Evolutionary conservation across 2,888 invertebrate species (phyloP), one percentile per base, ranked within the genome.

Genomic region (Fissipunctia ypsillon): DNA sequence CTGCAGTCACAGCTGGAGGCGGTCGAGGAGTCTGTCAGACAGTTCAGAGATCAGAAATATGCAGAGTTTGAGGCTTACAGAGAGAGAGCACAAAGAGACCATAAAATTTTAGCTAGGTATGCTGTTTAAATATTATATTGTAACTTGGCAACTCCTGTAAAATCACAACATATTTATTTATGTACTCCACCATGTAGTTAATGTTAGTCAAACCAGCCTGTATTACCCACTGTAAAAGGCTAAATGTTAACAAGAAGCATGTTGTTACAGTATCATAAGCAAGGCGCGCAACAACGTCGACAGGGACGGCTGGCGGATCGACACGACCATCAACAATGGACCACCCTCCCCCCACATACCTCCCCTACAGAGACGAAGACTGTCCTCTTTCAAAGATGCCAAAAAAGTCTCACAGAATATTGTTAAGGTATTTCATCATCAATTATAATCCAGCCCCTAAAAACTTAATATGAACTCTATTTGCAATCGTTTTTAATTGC

Each of bases 31-130:
- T 97, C 97, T 84, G 97, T 99, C 77, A 97, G 97, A 88, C 97
- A 97, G 77, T 98, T 97, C 93, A 97, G 97, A 81, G 97, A 97
- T 88, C 97, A 97, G 89, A 97, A 98, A 90, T 98, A 98, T 96
- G 97, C 97, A 77, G 96, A 97, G 84, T 96, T 98, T 87, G 98
- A 98, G 90, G 97, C 97, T 82, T 97, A 97, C 92, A 97, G 97
- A 89, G 98, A 98, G 91, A 97, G 97, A 90, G 97, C 97, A 81
- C 97, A 97, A 88, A 97, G 96, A 88, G 98, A 98, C 93, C 97
- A 97, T 91, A 97, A 97, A 92, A 96, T 97, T 91, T 96, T 97
- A 94, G 94, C 97, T 91, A 97, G 97, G 96, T 97, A 85, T 69
- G 50, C 22, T 78, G n/a, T 67, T 63, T 57, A 6, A 60, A 22